Base-by-base conservation (phyloP, 2,797 vertebrate genomes). In the Anomalospiza imberbis region DNA sequence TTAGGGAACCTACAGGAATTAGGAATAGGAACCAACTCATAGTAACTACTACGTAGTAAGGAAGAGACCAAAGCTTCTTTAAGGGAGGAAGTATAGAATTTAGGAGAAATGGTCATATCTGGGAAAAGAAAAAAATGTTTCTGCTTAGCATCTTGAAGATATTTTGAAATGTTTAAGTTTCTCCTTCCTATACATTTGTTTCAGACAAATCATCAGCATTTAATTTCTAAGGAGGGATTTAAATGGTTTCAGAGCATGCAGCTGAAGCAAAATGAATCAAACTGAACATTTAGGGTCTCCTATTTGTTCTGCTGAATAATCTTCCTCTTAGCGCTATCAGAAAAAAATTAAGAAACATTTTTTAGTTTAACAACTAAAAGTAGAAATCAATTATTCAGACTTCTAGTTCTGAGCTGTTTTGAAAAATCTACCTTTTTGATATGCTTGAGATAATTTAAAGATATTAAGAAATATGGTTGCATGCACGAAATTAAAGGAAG, bases 221-320 rank as follows among this genome's bases (percentile, higher is more conserved):
- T 91, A 54, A 81, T 78, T 91, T 92, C 80, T 58, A 45, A 84
- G 78, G 73, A 65, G 51, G 40, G 61, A 88, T 85, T 88, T 80
- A 91, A 89, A 93, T 90, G 61, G 31, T 67, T 91, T 91, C 84
- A 74, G 60, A 88, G 68, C 63, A 48, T 4, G 36, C 40, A 86
- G 91, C 72, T 61, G 90, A 97, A 85, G 76, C 36, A 50, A 77
- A 85, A 93, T 85, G 42, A 87, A 88, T 93, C 79, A 95, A 71
- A 51, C 51, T 8, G 38, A 95, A 85, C 50, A 29, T n/a, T 65
- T 50, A 45, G 61, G 53, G 44, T 61, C 42, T 19, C 75, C 44
- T 85, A 68, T 90, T 94, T 94, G 73, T 95, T 95, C 85, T 94
- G 84, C 50, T 85, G 38, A 96, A 88, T 80, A 84, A 85, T 91